Conservation (phyloP, 2,888 invertebrate species). For the Luperina testacea region DNA sequence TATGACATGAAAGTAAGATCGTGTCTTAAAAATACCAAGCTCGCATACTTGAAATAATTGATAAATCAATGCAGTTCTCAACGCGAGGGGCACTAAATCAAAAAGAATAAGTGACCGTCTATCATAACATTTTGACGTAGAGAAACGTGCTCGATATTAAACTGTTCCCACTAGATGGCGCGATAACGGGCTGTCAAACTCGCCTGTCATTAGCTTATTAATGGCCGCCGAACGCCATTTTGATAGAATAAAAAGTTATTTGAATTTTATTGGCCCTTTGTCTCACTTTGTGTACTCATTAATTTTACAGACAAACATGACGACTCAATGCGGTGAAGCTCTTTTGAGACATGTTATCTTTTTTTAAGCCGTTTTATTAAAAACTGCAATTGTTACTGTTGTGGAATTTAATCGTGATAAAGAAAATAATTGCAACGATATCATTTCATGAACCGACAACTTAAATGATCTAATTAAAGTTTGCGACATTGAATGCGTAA, state of each 20-base stretch:
- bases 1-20: conserved; percentile 89
- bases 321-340: conserved; percentile 28
- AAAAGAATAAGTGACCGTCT: conserved; percentile 81
- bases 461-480: conserved; percentile 79
- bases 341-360: background rate
- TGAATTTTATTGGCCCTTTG: conserved; percentile 77
- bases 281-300: conserved; percentile 60
- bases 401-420: conserved; percentile 12
- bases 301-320: conserved; percentile 49
- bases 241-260: conserved; percentile 83
- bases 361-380: background rate
- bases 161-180: conserved; percentile 88
- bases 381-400: background rate
- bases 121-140: conserved; percentile 88
- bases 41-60: conserved; percentile 88
- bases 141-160: conserved; percentile 86
- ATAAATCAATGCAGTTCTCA: conserved; percentile 89
- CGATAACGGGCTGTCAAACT: conserved; percentile 88
- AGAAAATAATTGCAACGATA: conserved; percentile 53
- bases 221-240: conserved; percentile 80
- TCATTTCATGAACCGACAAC: conserved; percentile 66
- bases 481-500: conserved; percentile 79
- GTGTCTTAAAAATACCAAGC: conserved; percentile 86
- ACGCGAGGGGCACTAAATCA: conserved; percentile 88
- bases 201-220: conserved; percentile 89